Evolutionary conservation across 2,888 invertebrate genomes (phyloP).

Genomic region (Philopedon plagiatum): DNA sequence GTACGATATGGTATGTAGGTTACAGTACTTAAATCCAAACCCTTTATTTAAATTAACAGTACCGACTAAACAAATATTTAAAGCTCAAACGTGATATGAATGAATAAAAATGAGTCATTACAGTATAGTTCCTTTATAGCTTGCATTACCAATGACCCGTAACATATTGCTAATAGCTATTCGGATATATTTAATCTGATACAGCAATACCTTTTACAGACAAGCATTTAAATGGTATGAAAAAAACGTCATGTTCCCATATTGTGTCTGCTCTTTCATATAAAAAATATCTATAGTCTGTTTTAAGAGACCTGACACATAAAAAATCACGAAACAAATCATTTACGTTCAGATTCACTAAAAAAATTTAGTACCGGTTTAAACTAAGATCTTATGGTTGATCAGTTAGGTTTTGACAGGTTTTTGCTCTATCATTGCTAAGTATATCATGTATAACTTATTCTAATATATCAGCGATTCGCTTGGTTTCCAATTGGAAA

Average conservation of each 20-base stretch:
- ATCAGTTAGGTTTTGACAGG: too few relatives aligned
- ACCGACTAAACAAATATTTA: constrained; percentile 8
- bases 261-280: too few relatives aligned
- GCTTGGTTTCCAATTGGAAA: too few relatives aligned
- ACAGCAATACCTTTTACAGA: background rate
- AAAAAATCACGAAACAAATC: too few relatives aligned
- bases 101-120: constrained; percentile 38
- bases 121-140: constrained; percentile 25
- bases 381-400: too few relatives aligned
- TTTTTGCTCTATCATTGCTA: too few relatives aligned
- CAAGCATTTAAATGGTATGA: constrained; percentile 3
- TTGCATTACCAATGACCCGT: constrained; percentile 38
- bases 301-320: too few relatives aligned
- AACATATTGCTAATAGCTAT: constrained; percentile 29
- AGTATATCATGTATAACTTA: too few relatives aligned
- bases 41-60: constrained; percentile 28
- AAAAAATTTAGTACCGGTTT: too few relatives aligned
- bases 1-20: constrained; percentile 1
- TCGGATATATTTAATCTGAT: background rate
- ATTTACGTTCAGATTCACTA: too few relatives aligned
- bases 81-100: background rate
- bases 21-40: constrained; percentile 9
- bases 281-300: too few relatives aligned
- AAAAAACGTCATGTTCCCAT: background rate
- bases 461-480: too few relatives aligned